Evolutionary conservation across 2,113 vertebrate genomes (phyloP), one percentile per base, ranked within the genome.

Genomic region (Caloenas nicobarica): DNA sequence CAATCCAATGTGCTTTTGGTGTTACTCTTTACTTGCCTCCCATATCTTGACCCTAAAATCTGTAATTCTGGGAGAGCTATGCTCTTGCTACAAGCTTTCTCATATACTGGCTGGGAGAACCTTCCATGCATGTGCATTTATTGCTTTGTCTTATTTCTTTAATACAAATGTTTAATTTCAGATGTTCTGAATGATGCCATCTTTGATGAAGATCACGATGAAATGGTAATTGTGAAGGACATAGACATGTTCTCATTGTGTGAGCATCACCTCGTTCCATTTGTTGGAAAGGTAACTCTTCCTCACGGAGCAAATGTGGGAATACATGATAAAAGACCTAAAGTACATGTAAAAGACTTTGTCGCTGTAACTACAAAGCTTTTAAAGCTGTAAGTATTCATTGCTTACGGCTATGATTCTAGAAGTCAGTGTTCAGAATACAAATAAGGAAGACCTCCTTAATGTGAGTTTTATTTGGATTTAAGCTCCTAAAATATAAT

Each of bases 161-260:
- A 79, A 96, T 50, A 25, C 16, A 3, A 53, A 38, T 91, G 23
- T 96, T 97, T 96, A 16, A 64, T 97, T 96, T 65, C 98, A 99
- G 99, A 99, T 96, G 98, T 99, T 62, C 96, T 99, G 85, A 99
- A 99, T 12, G 99, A 99, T 19, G 99, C 99, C 83, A 99, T 99
- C 97, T 99, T 99, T 19, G 99, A 99, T 7, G 99, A 99, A 96
- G 99, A 99, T 89, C 99, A 99, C 1, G 99, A 99, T 46, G 99
- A 99, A 98, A 99, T 99, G 99, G 99, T 99, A 98, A 99, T 99
- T 65, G 99, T 99, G 96, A 99, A 99, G 97, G 99, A 99, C 98
- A 99, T 99, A 70, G 99, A 99, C 96, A 99, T 99, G 99, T 99
- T 99, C 96, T 99, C 99, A 94, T 99, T 99, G 99, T 99, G 99